Evolutionary conservation across 2,797 vertebrate species (phyloP), one percentile per base, ranked within the genome.

Genomic region (Gymnothorax javanicus): DNA sequence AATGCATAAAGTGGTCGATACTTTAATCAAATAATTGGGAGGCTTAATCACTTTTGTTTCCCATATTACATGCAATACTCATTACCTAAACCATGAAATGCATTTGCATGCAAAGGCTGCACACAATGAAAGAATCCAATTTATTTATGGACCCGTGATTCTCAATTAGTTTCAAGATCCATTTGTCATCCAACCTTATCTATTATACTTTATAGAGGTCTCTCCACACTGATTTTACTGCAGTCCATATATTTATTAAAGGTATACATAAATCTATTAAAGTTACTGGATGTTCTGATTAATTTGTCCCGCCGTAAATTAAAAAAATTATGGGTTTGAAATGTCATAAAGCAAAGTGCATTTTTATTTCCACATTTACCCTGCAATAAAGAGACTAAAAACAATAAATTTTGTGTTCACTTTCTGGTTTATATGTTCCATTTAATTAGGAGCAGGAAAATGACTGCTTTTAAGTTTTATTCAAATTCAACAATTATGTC

Each of bases 71-170:
- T 15, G 56, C 25, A n/a, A 59, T 87, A 54, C 86, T 58, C 67
- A 82, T 60, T 25, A 86, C n/a, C 67, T 83, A 83, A 87, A 69
- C 75, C 79, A 60, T 86, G 86, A 83, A 83, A 83, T 67, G 64
- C 23, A 67, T 83, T 83, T n/a, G 83, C 83, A 84, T 23, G 57
- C 58, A 23, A 84, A 64, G 58, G 81, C 6, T 64, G 43, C 59
- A 52, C 50, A 67, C 64, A 86, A 71, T 83, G 25, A 82, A n/a
- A 67, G 23, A 87, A 84, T 84, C 59, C 27, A 83, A 83, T 69
- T 64, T 58, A 87, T 83, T 71, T 83, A 83, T 73, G 56, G 82
- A 73, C 59, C 81, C 54, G 71, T 58, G 62, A 25, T 59, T 87
- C 81, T 33, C 50, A 81, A 81, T 81, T 54, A 81, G 9, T 52